Evolutionary conservation across 2,888 invertebrate genomes (phyloP).

Genomic region (Papilio elwesi): DNA sequence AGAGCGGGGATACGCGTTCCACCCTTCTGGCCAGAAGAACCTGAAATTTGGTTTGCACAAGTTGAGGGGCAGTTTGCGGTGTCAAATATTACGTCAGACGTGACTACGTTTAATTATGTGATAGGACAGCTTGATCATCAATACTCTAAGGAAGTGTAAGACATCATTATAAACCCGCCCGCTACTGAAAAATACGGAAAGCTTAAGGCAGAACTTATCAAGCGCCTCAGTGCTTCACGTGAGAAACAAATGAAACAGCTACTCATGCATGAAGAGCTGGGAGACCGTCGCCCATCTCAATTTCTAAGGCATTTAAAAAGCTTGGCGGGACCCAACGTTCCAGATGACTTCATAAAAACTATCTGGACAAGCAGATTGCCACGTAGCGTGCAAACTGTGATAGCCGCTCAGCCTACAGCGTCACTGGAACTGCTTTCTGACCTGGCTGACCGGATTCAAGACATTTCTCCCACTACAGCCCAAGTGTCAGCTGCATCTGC

Average conservation of each 20-base stretch:
- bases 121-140: constrained; percentile 27
- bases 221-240: too few relatives aligned
- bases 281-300: background rate
- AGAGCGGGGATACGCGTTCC: too few relatives aligned
- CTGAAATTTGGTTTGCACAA: constrained; percentile 47
- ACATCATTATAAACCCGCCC: constrained; percentile 36
- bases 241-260: too few relatives aligned
- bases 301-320: background rate
- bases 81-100: constrained; percentile 40
- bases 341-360: background rate
- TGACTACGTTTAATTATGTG: constrained; percentile 39
- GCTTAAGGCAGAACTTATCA: too few relatives aligned
- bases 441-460: too few relatives aligned
- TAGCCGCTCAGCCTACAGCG: too few relatives aligned
- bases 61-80: constrained; percentile 48
- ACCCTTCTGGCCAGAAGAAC: constrained; percentile 42
- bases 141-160: constrained; percentile 26
- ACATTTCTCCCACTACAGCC: too few relatives aligned
- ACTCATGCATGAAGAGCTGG: too few relatives aligned
- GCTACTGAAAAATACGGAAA: constrained; percentile 37
- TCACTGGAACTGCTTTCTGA: too few relatives aligned
- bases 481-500: too few relatives aligned
- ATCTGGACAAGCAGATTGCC: too few relatives aligned
- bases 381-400: too few relatives aligned
- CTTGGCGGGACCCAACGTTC: background rate